These are phyloP conservation scores for Caenorhabditis macrosperma DNA, from an alignment of 2,888 invertebrate genomes.

Conservation along the genomic window DNA sequence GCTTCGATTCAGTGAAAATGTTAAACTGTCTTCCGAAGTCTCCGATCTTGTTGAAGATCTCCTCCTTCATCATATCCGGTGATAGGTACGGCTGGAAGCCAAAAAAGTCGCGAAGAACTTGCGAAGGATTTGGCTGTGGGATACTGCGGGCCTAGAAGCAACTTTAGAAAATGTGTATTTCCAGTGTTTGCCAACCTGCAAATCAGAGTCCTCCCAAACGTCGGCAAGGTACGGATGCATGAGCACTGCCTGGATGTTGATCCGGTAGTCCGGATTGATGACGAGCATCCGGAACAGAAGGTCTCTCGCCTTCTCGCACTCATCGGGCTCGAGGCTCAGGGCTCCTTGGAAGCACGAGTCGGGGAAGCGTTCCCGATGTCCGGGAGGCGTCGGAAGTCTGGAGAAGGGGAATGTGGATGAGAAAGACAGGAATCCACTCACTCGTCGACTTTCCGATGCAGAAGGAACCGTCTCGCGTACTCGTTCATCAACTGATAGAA, in stretches of 20 bases:
- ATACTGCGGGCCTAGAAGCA: too few species aligned
- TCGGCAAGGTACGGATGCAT: slow-evolving; percentile 87
- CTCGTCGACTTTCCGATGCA: slow-evolving; percentile 81
- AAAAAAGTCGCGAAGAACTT: slow-evolving; percentile 1
- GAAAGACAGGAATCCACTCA: too few species aligned
- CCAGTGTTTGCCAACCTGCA: too few species aligned
- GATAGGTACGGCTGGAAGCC: slow-evolving; percentile 3
- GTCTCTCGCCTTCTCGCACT: slow-evolving; percentile 92
- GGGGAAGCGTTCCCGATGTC: slow-evolving; percentile 10
- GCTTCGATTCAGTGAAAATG: slow-evolving; percentile 13
- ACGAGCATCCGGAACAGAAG: slow-evolving; percentile 97
- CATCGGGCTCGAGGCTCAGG: neutral
- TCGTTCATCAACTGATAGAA: slow-evolving; percentile 61
- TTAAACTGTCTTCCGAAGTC: neutral
- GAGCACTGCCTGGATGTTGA: slow-evolving; percentile 97
- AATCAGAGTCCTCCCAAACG: slow-evolving; percentile 17
- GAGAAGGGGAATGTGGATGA: too few species aligned
- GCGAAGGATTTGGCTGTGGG: neutral
- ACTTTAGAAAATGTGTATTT: too few species aligned
- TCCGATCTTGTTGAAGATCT: slow-evolving; percentile 20
- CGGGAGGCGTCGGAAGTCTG: neutral
- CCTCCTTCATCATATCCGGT: slow-evolving; percentile 8
- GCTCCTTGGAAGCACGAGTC: slow-evolving; percentile 80
- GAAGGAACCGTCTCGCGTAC: slow-evolving; percentile 94
- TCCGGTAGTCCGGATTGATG: slow-evolving; percentile 96